Conservation (phyloP, 2,797 vertebrate species). For the Semaprochilodus insignis region DNA sequence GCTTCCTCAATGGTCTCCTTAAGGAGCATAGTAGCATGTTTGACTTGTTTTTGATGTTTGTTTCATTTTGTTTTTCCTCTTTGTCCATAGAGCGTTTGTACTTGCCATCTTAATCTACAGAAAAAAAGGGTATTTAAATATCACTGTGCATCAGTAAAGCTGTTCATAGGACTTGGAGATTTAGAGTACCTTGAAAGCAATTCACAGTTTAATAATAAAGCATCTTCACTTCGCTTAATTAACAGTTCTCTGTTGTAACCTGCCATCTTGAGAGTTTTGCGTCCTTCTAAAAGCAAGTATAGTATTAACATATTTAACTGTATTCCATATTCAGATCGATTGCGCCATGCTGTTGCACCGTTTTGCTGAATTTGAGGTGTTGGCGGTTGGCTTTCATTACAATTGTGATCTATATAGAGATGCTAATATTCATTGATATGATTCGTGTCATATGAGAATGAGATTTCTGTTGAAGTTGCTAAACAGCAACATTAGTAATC, state of each 20-base stretch:
- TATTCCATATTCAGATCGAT: slow-evolving; percentile 65
- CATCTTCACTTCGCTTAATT: slow-evolving; percentile 52
- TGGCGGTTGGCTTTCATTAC: background rate
- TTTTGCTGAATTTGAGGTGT: slow-evolving; percentile 13
- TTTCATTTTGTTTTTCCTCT: slow-evolving; percentile 1
- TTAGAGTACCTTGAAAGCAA: slow-evolving; percentile 58
- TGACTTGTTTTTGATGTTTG: slow-evolving; percentile 26
- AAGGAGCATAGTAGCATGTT: slow-evolving; percentile 49
- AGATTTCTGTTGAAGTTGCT: slow-evolving; percentile 2
- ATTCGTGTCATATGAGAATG: background rate
- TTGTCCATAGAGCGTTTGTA: slow-evolving; percentile 14
- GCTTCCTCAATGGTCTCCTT: slow-evolving; percentile 75
- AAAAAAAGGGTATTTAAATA: slow-evolving; percentile 53
- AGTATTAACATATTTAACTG: slow-evolving; percentile 65
- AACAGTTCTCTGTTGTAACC: slow-evolving; percentile 23
- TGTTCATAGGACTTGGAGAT: slow-evolving; percentile 42
- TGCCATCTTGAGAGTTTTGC: slow-evolving; percentile 20
- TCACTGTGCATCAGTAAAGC: slow-evolving; percentile 58
- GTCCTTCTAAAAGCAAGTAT: slow-evolving; percentile 30
- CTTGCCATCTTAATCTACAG: slow-evolving; percentile 10
- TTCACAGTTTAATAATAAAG: slow-evolving; percentile 67
- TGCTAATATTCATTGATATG: background rate
- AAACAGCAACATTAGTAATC: slow-evolving; percentile 1
- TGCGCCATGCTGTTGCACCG: background rate
- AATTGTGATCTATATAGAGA: background rate